Conservation (phyloP, 2,888 invertebrate genomes). For the Pollenia labialis region DNA sequence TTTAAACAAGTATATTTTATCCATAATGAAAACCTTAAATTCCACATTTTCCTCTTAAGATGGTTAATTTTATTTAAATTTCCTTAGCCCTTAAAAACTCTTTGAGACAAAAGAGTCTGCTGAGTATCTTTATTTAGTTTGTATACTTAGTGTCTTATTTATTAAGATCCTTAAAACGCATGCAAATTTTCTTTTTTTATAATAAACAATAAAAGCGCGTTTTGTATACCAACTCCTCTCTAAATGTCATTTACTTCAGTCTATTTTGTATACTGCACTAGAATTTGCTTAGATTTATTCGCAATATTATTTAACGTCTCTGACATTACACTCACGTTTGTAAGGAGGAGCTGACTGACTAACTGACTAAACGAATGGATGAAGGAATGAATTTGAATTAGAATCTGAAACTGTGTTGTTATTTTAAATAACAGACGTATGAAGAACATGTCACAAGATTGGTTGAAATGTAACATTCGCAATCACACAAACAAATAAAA, state of each 20-base stretch:
- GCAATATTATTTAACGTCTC: neutral
- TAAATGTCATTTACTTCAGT: constrained; percentile 54
- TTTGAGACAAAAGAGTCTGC: neutral
- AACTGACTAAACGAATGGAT: constrained; percentile 2
- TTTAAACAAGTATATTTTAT: neutral
- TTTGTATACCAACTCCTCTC: constrained; percentile 24
- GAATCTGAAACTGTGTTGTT: neutral
- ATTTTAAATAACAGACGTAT: constrained; percentile 12
- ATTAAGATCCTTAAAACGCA: neutral
- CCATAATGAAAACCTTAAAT: neutral
- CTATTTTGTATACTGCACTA: constrained; percentile 23
- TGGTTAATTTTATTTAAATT: constrained; percentile 15
- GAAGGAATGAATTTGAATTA: constrained; percentile 10
- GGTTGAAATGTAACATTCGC: constrained; percentile 7
- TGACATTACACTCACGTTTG: neutral
- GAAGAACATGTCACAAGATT: constrained; percentile 26
- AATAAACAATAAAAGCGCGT: constrained; percentile 37
- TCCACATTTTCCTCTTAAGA: neutral
- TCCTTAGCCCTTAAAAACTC: neutral
- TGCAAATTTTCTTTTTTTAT: neutral
- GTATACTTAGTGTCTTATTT: constrained; percentile 3
- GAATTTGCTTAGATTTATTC: constrained; percentile 4
- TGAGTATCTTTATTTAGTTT: neutral
- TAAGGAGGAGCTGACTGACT: constrained; percentile 29
- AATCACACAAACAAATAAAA: constrained; percentile 13